Evolutionary conservation across 2,888 invertebrate species (phyloP).

Genomic region (Cheilosia pagana): DNA sequence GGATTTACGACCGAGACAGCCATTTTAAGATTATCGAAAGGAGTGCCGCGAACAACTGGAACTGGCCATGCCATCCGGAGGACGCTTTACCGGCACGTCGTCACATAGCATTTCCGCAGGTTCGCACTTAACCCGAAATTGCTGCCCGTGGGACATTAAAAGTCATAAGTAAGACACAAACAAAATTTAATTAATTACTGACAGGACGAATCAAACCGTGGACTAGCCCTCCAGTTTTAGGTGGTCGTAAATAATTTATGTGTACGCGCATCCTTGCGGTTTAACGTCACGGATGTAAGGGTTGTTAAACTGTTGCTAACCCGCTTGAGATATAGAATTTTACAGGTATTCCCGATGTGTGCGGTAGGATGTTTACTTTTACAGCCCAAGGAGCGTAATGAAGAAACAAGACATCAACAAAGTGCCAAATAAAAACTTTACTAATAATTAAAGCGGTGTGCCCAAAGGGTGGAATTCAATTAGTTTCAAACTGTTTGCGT

Average conservation of each 20-base stretch:
- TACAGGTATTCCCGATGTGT: constrained; percentile 31
- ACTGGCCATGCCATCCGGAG: background rate
- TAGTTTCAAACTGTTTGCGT: constrained; percentile 1
- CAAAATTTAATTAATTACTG: constrained; percentile 39
- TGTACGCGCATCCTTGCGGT: constrained; percentile 5
- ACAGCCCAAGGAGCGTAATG: constrained; percentile 6
- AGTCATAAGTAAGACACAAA: constrained; percentile 41
- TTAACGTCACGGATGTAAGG: background rate
- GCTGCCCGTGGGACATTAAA: constrained; percentile 9
- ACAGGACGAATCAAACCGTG: background rate
- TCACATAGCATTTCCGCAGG: background rate
- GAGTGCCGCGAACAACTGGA: constrained; percentile 10
- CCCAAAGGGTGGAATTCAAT: constrained; percentile 15
- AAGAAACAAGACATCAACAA: constrained; percentile 36
- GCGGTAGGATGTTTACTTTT: background rate
- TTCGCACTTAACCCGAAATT: constrained; percentile 34
- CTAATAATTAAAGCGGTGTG: constrained; percentile 34
- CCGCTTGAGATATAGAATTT: constrained; percentile 24
- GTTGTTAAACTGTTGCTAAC: constrained; percentile 14
- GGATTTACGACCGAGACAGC: constrained; percentile 26
- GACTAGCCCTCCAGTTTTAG: background rate
- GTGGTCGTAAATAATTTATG: constrained; percentile 31
- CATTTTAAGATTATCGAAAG: constrained; percentile 52
- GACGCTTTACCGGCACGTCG: constrained; percentile 11
- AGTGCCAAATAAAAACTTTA: constrained; percentile 39